Conservation (phyloP, 2,888 invertebrate species). For the Drosophila ezoana region DNA sequence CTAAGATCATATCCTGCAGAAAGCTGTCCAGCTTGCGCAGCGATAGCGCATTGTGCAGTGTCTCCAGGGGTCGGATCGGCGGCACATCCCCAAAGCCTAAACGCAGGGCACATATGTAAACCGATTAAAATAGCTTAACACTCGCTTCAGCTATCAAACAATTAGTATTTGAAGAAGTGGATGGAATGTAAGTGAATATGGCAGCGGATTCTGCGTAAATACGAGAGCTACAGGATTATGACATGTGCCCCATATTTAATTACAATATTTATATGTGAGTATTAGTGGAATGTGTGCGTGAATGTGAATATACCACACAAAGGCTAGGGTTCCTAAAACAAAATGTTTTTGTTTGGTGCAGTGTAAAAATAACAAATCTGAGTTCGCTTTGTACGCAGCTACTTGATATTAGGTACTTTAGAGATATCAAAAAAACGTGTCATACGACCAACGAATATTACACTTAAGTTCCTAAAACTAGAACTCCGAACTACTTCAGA, state of each 20-base stretch:
- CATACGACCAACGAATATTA: neutral
- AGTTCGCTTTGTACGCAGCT: neutral
- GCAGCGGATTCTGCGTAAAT: neutral
- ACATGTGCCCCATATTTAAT: conserved; percentile 1
- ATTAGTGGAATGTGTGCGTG: neutral
- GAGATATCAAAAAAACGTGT: no score
- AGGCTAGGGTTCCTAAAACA: neutral
- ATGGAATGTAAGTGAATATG: conserved; percentile 7
- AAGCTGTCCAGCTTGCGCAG: conserved; percentile 95
- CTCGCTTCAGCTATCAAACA: neutral
- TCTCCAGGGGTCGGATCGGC: conserved; percentile 97
- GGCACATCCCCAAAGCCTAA: conserved; percentile 95
- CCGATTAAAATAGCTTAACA: conserved; percentile 1
- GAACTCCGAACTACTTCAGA: neutral
- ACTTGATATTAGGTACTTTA: neutral
- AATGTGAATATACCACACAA: neutral
- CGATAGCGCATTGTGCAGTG: conserved; percentile 98
- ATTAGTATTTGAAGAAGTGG: neutral
- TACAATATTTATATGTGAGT: neutral
- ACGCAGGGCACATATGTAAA: conserved; percentile 73
- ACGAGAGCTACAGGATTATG: conserved; percentile 1
- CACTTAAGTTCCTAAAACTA: neutral
- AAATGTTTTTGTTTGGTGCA: neutral
- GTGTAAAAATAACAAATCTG: neutral
- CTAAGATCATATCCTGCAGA: conserved; percentile 93